phyloP scores from a whole-genome alignment of 2,888 invertebrate genomes.

The Teleiodes luculella region DNA sequence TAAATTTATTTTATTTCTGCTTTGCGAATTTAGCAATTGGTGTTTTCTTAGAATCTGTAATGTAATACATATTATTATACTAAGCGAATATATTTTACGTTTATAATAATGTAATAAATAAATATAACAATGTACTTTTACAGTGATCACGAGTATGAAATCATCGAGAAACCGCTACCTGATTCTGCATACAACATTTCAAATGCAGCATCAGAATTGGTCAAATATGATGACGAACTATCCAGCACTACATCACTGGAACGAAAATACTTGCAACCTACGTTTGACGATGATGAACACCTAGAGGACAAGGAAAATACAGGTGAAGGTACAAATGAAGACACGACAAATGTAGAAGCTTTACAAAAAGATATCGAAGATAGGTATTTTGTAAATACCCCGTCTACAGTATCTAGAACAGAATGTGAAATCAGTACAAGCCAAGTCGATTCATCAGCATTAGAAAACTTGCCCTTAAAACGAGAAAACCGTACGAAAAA shows the following conservation, averaged over 20 bases:
- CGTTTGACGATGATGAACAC: constrained; percentile 70
- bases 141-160: constrained; percentile 97
- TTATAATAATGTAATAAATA: no score
- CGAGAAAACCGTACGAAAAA: constrained; percentile 76
- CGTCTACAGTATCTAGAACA: constrained; percentile 80
- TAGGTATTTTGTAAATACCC: constrained; percentile 78
- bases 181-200: constrained; percentile 61
- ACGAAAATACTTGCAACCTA: constrained; percentile 68
- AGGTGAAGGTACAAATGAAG: constrained; percentile 43
- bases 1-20: constrained; percentile 28
- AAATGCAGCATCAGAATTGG: constrained; percentile 44
- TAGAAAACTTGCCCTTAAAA: constrained; percentile 81
- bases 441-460: constrained; percentile 82
- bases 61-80: not conserved
- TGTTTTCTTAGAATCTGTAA: no score
- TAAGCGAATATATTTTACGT: constrained; percentile 4
- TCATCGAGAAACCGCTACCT: constrained; percentile 84
- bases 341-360: constrained; percentile 66
- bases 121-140: no score
- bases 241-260: constrained; percentile 74
- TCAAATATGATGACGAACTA: constrained; percentile 70
- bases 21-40: constrained; percentile 21
- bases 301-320: constrained; percentile 53
- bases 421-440: constrained; percentile 82
- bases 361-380: constrained; percentile 82